Evolutionary conservation across 2,797 vertebrate species (phyloP).

Genomic region (Gephyroberyx darwinii): DNA sequence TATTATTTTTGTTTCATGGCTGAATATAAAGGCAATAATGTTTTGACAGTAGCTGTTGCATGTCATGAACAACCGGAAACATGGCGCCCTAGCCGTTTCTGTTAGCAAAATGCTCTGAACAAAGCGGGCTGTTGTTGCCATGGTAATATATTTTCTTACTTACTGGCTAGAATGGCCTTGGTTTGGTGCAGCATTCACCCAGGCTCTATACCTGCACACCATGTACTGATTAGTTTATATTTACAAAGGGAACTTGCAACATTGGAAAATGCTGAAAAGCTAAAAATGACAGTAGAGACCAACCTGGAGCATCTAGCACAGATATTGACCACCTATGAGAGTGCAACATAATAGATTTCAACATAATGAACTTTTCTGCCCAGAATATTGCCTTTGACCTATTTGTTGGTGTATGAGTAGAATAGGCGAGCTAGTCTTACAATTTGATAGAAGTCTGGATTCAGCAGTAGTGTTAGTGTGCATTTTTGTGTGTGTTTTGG

Average conservation of each 20-base stretch:
- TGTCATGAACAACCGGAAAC: neutral
- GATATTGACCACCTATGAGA: constrained; percentile 29
- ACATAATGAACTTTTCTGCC: constrained; percentile 21
- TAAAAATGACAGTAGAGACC: constrained; percentile 29
- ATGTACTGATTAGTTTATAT: constrained; percentile 29
- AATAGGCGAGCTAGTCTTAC: constrained; percentile 32
- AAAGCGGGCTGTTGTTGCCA: constrained; percentile 54
- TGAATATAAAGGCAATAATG: constrained; percentile 56
- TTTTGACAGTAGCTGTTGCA: constrained; percentile 19
- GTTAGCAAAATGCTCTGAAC: constrained; percentile 26
- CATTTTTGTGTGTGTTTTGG: constrained; percentile 54
- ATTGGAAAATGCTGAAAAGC: constrained; percentile 19
- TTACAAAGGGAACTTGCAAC: constrained; percentile 59
- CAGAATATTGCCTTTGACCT: constrained; percentile 46
- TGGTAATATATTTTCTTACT: constrained; percentile 53
- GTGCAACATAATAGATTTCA: constrained; percentile 21
- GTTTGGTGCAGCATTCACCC: constrained; percentile 27
- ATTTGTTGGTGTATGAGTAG: constrained; percentile 44
- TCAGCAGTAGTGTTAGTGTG: constrained; percentile 56
- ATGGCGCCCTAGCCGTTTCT: neutral
- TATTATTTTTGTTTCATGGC: constrained; percentile 48
- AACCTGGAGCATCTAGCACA: constrained; percentile 30
- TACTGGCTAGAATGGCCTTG: constrained; percentile 46
- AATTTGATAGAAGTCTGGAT: constrained; percentile 34
- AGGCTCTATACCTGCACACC: constrained; percentile 1